Conservation (phyloP, 2,888 invertebrate species). For the Aporophyla nigra region DNA sequence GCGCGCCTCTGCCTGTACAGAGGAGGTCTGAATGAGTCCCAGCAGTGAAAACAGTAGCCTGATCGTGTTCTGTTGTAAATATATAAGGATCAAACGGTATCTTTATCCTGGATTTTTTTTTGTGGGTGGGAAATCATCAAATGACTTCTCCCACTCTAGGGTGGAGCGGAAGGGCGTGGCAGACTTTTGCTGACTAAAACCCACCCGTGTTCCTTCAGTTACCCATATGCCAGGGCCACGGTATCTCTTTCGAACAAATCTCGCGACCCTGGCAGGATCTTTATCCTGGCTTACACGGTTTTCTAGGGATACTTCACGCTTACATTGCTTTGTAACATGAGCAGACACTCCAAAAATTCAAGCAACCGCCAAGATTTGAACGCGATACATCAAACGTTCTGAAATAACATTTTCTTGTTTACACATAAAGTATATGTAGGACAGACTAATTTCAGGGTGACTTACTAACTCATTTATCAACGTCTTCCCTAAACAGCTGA, state of each 20-base stretch:
- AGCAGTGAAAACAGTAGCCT: not conserved
- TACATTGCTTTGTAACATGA: not conserved
- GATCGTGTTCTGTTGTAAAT: not conserved
- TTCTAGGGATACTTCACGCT: not conserved
- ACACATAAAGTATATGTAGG: constrained; percentile 24
- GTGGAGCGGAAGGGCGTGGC: no score
- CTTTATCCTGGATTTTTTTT: not conserved
- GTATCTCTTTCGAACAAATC: no score
- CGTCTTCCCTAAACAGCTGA: constrained; percentile 62
- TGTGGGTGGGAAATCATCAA: no score
- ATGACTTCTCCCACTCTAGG: no score
- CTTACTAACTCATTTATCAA: constrained; percentile 62
- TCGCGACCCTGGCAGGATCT: no score
- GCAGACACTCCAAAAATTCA: not conserved
- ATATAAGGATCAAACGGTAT: not conserved
- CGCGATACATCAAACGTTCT: constrained; percentile 14
- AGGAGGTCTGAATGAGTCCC: not conserved
- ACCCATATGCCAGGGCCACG: no score
- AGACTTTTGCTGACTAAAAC: no score
- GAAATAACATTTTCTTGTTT: constrained; percentile 24
- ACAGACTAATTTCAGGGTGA: constrained; percentile 51
- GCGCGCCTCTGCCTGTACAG: not conserved
- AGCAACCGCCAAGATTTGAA: not conserved
- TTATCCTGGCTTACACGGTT: not conserved
- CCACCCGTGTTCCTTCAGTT: no score